Conservation (phyloP, 2,113 vertebrate genomes). For the Empidonax traillii region DNA sequence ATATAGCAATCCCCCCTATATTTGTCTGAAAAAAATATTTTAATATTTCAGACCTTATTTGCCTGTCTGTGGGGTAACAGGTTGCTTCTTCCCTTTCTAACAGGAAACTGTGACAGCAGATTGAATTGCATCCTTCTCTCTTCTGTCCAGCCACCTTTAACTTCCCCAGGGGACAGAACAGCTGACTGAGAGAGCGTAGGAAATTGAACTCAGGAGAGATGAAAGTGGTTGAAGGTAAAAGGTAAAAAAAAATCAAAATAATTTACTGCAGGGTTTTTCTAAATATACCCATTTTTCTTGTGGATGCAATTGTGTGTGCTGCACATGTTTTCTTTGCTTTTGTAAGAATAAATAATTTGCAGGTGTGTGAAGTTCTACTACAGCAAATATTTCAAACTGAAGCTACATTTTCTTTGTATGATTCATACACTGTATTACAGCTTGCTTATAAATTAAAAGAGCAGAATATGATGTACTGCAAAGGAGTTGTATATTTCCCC, state of each 20-base stretch:
- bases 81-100: background rate
- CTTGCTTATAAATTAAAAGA: slow-evolving; percentile 61
- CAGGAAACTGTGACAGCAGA: background rate
- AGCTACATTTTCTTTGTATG: slow-evolving; percentile 22
- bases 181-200: background rate
- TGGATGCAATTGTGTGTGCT: background rate
- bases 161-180: background rate
- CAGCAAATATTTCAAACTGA: slow-evolving; percentile 59
- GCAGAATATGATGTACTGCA: slow-evolving; percentile 12
- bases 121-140: background rate
- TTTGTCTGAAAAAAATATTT: background rate
- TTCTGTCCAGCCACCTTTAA: background rate
- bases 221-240: background rate
- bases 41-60: background rate
- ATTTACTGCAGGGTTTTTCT: background rate
- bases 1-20: accelerated
- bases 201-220: background rate
- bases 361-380: slow-evolving; percentile 19
- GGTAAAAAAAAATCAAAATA: background rate
- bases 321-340: background rate
- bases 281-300: background rate
- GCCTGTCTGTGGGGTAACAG: background rate
- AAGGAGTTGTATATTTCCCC: slow-evolving; percentile 45
- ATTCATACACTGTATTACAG: slow-evolving; percentile 57
- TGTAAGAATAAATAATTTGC: slow-evolving; percentile 48